These are phyloP conservation scores for Poecilia gillii DNA, from an alignment of 2,797 vertebrate genomes.

Conservation along the genomic window DNA sequence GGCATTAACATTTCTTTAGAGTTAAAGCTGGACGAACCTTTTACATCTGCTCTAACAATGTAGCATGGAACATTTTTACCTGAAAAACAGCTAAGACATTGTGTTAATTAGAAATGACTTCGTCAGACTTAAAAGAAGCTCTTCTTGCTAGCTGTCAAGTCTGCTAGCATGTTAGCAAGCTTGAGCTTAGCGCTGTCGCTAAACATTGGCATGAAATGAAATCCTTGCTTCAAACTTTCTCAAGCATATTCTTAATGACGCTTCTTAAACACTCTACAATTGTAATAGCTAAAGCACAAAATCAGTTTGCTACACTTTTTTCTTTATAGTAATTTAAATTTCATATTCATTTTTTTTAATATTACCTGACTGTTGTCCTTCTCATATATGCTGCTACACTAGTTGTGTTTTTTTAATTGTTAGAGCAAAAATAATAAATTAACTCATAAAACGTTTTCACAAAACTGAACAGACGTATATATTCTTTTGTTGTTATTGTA, in stretches of 20 bases:
- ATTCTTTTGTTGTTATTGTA: background rate
- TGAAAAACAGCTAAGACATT: background rate
- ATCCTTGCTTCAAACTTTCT: background rate
- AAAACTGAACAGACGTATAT: background rate
- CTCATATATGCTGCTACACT: background rate
- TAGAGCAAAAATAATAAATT: background rate
- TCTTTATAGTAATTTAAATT: slow-evolving; percentile 27
- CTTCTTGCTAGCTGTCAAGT: background rate
- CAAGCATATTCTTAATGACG: background rate
- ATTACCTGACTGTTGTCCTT: background rate
- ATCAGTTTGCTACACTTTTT: slow-evolving; percentile 27
- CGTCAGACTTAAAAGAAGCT: background rate
- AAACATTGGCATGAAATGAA: background rate
- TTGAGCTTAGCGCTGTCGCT: background rate
- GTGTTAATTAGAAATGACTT: background rate
- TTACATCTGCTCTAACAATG: background rate
- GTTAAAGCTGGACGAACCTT: background rate
- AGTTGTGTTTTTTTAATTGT: background rate
- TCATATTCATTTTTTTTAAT: slow-evolving; percentile 13
- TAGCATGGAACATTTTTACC: background rate
- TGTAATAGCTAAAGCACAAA: slow-evolving; percentile 59
- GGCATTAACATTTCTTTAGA: background rate
- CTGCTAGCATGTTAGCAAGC: background rate
- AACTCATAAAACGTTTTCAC: background rate
- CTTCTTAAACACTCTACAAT: slow-evolving; percentile 3